Base-by-base conservation (phyloP, 1,140 invertebrate genomes). In the Trichonephila clavipes region DNA sequence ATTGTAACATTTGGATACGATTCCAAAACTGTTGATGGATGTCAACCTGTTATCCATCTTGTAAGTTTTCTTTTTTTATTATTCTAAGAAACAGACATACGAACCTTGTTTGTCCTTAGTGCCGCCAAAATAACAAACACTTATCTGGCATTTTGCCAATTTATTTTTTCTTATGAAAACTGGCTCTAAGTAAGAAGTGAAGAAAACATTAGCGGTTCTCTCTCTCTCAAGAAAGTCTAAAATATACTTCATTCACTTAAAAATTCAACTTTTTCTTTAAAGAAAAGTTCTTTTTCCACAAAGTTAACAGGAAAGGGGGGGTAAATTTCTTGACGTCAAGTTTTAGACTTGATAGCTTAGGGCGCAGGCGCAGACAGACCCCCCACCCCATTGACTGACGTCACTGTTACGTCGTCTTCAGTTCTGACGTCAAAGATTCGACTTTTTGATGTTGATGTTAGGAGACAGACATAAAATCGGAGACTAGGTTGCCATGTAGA, bases 381-480 rank as follows among this genome's bases (percentile, higher is more conserved):
- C 12, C 10, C 66, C 91, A 88, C 85, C 51, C 85, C 24, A n/a
- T 40, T 59, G 44, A 12, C 64, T 93, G 83, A 93, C 92, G 92
- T 88, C 85, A 59, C 40, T 62, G 24, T 88, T 85, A 93, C 92
- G 86, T 93, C 64, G n/a, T 21, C 44, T 40, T 61, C 19, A 6
- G 8, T 59, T 28, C 72, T 93, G 92, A 93, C 92, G 92, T 93
- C 92, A 93, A 93, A 87, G 24, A 21, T 87, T 81, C 85, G 90
- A 88, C 85, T 93, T 93, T 92, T 81, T 82, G 14, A n/a, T 88
- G 66, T 88, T 92, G 59, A 92, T 82, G 89, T 59, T 77, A 59
- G 62, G 83, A 58, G 40, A 86, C 40, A 24, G 88, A 59, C 40
- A 83, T 21, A 85, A 58, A 28, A 85, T 77, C 72, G 34, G 34